Base-by-base conservation (phyloP, 2,797 vertebrate species). In the Muscicapa comitata region DNA sequence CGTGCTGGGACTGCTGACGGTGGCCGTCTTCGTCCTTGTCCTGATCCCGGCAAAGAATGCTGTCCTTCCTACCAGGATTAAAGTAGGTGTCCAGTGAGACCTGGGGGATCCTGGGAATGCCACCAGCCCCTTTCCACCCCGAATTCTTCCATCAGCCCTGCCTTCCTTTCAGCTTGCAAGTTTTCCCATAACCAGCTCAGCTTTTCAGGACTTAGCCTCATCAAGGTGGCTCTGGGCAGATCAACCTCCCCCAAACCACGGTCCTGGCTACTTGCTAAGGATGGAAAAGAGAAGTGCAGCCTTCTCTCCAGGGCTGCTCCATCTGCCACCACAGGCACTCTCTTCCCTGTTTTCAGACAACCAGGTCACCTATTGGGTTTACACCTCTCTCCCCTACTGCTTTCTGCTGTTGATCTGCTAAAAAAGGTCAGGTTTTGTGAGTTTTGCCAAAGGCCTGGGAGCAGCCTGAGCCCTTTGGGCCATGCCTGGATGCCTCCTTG, bases 11-110 rank as follows among this genome's bases (percentile, higher is more conserved):
- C 35, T 63, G 48, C 95, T 96, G 54, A 90, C 55, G 9, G 16
- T 77, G 31, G 62, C 90, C 10, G 33, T 59, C 31, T 75, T 97
- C 55, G 65, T 97, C 67, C 66, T 97, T n/a, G 9, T 93, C 38
- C 74, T 96, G 40, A 58, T 71, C 17, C 53, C 61, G 13, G 53
- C 2, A 8, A 65, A 53, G 62, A 74, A 96, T 19, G 80, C 90
- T 55, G 58, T 43, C 21, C 62, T 95, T 35, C 88, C 93, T 16
- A 29, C n/a, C 4, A 65, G 65, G 62, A 87, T 18, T 48, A 96
- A 95, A 87, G 97, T 97, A 94, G 66, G 92, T 84, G 53, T 50
- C 42, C 7, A 1, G 20, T 50, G 68, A 57, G 83, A 58, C 20
- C 11, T 40, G 37, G 51, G 55, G 28, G 11, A 61, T 26, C 17